Evolutionary conservation across 2,113 vertebrate species (phyloP), one percentile per base, ranked within the genome.

Genomic region (Cyprinodon variegatus): DNA sequence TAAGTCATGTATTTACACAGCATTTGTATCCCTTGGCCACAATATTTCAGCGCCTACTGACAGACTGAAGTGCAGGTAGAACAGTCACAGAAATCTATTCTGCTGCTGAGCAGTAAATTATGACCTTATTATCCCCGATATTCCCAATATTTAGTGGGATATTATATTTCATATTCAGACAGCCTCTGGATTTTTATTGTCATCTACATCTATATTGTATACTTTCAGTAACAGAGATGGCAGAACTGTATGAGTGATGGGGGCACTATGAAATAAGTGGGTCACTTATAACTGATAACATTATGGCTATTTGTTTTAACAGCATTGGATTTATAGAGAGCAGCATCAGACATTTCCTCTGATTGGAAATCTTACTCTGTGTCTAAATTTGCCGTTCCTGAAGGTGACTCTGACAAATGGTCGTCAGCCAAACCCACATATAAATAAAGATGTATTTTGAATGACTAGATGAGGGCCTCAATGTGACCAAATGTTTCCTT

Each of bases 381-480:
- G 63, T 29, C 40, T 11, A 22, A n/a, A 53, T 53, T 53, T 53
- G 48, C 13, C 20, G 14, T 53, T 6, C 48, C 5, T 59, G 46
- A 78, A 65, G 63, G 69, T 61, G 40, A 70, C 2, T 8, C 39
- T n/a, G 12, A 60, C 20, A 60, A 5, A 43, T 68, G 10, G 37
- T 62, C 67, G 41, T 76, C 66, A 70, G 68, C 36, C 41, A 68
- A 74, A 66, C 66, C 37, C 3, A 48, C 7, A 10, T 4, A 12
- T 15, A 70, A 63, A 43, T 66, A 73, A 64, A 79, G 57, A 1
- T 74, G n/a, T 61, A 63, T 70, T 53, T 36, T 46, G 66, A 78
- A 74, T 67, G 62, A 48, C 14, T 57, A 43, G 57, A 5, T 53
- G 57, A 66, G 76, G 37, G 68, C 60, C 78, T 75, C 1, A 72